Evolutionary conservation across 2,888 invertebrate species (phyloP).

Genomic region (Tortricodes alternella): DNA sequence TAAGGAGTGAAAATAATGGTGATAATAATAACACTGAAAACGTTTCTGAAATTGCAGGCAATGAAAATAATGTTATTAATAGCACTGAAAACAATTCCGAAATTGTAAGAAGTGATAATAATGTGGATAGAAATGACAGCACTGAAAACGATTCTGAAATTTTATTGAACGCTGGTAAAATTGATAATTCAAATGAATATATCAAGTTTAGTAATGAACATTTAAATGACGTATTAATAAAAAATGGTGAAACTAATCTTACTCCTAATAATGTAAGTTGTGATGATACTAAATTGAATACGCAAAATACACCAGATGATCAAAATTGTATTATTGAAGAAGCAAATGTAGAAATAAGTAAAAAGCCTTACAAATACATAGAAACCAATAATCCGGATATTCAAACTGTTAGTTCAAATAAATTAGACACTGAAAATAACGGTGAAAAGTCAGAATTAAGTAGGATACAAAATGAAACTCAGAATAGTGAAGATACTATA

Average conservation of each 20-base stretch:
- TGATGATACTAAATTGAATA: not conserved
- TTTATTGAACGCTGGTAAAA: not conserved
- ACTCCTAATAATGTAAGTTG: not conserved
- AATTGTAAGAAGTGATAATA: not conserved
- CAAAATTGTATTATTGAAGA: not conserved
- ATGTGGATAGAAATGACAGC: not conserved
- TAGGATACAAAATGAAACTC: not conserved
- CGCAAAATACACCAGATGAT: not conserved
- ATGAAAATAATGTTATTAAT: not conserved
- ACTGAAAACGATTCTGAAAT: not conserved
- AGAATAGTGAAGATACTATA: not conserved
- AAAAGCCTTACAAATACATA: not conserved
- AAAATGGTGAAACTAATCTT: not conserved
- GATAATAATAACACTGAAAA: not conserved
- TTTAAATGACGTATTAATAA: not conserved
- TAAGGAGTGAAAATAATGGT: not conserved
- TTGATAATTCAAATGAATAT: not conserved
- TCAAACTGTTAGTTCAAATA: not conserved
- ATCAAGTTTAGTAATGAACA: not conserved
- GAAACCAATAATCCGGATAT: not conserved
- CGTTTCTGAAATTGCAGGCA: not conserved
- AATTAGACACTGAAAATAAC: not conserved
- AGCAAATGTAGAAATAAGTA: not conserved
- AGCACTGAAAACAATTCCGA: not conserved
- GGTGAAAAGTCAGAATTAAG: not conserved